Evolutionary conservation across 2,888 invertebrate genomes (phyloP).

Genomic region (Notodonta ziczac): DNA sequence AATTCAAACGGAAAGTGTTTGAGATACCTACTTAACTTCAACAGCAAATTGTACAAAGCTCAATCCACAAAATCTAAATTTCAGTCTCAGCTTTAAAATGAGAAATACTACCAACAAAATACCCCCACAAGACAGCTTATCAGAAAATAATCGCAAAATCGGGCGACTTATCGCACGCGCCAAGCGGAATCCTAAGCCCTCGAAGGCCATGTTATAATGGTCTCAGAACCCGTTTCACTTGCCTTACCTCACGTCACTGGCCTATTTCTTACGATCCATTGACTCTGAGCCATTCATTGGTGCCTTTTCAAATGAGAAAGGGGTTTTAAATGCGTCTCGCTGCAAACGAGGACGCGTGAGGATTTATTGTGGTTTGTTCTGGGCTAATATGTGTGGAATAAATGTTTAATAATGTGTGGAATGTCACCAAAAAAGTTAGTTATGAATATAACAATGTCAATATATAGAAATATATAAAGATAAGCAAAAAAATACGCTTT

Average conservation of each 20-base stretch:
- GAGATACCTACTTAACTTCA: too few relatives aligned
- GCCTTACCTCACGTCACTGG: constrained; percentile 71
- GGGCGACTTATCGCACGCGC: constrained; percentile 36
- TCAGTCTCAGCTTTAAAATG: neutral
- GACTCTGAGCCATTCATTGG: constrained; percentile 78
- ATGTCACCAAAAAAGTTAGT: neutral
- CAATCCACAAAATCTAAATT: neutral
- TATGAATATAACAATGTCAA: too few relatives aligned
- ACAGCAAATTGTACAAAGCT: too few relatives aligned
- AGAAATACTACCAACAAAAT: neutral
- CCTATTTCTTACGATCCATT: constrained; percentile 83
- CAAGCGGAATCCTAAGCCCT: constrained; percentile 43
- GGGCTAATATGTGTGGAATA: constrained; percentile 13
- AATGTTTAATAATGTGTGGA: neutral
- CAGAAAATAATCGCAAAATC: constrained; percentile 27
- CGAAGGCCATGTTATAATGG: constrained; percentile 58
- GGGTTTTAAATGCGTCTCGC: constrained; percentile 70
- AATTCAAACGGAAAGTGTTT: too few relatives aligned
- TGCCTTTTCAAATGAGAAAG: constrained; percentile 75
- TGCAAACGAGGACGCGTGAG: constrained; percentile 70
- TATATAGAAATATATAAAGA: too few relatives aligned
- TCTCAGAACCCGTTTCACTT: constrained; percentile 63
- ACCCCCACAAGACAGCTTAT: constrained; percentile 11
- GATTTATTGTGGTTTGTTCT: constrained; percentile 57
- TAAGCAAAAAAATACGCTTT: too few relatives aligned